A percentile compares a stretch with the other conserved stretches of the same genome.
These are phyloP conservation scores for Heliconius aoede DNA, from an alignment of 2,888 invertebrate genomes.

Conservation along the genomic window DNA sequence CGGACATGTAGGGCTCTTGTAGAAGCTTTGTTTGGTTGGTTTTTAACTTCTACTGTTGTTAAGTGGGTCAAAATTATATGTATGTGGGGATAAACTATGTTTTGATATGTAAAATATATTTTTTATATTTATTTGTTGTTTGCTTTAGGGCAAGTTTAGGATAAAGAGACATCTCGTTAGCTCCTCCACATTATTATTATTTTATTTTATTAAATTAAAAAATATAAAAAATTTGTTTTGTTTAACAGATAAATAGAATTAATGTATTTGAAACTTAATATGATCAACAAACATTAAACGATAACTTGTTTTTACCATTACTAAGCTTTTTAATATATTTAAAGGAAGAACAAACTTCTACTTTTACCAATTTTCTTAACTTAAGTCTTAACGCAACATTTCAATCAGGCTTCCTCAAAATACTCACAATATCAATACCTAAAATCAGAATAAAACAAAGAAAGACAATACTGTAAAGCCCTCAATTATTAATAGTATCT, in stretches of 20 bases:
- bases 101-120: background rate
- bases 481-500: background rate
- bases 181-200: too few relatives aligned
- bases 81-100: background rate
- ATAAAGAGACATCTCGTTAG: too few relatives aligned
- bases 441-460: too few relatives aligned
- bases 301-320: background rate
- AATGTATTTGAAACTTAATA: background rate
- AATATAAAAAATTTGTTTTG: too few relatives aligned
- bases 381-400: background rate
- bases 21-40: conserved; percentile 49
- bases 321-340: background rate
- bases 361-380: background rate
- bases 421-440: background rate
- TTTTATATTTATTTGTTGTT: background rate
- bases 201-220: too few relatives aligned
- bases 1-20: conserved; percentile 35
- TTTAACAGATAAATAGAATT: background rate
- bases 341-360: background rate
- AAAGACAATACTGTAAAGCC: background rate
- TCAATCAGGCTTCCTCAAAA: background rate
- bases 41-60: conserved; percentile 47
- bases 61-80: conserved; percentile 21
- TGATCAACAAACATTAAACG: background rate
- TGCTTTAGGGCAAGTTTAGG: background rate